Evolutionary conservation across 2,797 vertebrate genomes (phyloP), one percentile per base, ranked within the genome.

Genomic region (Neoniphon sammara): DNA sequence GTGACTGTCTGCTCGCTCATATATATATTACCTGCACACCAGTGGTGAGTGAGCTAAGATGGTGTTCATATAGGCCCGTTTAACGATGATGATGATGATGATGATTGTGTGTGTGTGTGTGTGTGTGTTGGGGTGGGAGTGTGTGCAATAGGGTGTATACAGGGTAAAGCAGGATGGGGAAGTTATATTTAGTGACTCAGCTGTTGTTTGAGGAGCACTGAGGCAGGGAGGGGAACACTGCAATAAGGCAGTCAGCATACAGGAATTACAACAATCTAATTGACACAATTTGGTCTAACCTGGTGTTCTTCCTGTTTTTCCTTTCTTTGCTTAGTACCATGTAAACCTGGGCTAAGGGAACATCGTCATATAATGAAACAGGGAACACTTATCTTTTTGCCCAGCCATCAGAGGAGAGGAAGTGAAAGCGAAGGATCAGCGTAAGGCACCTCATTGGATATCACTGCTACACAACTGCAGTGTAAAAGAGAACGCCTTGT

Each of bases 131-230:
- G 68, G 15, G 61, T 66, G 56, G 30, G 66, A 68, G 25, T 27
- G 25, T 34, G 25, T 27, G 25, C 25, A 27, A 55, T 70, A 14
- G 60, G 58, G 39, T 54, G 66, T 50, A 39, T 14, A 3, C 4
- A 49, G 63, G 36, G 27, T 50, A 18, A 20, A 70, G 75, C 67
- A 78, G 77, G 78, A 87, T 69, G 72, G 81, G 77, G 80, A 89
- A 87, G 90, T 86, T 87, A 76, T 82, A 85, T 88, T 86, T 88
- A 90, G 91, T 87, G 79, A 78, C 75, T 88, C 85, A 89, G 87
- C 85, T 88, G 91, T 83, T 86, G 85, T 76, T 78, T 53, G 39
- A 88, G 70, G 68, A 81, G 70, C 36, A 49, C 66, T 39, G 65
- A 59, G 46, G 58, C 60, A 68, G 73, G 69, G 73, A 72, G 61